Percentiles rank a stretch among this genome's conserved stretches.
Conservation (phyloP, 2,888 invertebrate species). For the Mongoloraphidia duomilia region DNA sequence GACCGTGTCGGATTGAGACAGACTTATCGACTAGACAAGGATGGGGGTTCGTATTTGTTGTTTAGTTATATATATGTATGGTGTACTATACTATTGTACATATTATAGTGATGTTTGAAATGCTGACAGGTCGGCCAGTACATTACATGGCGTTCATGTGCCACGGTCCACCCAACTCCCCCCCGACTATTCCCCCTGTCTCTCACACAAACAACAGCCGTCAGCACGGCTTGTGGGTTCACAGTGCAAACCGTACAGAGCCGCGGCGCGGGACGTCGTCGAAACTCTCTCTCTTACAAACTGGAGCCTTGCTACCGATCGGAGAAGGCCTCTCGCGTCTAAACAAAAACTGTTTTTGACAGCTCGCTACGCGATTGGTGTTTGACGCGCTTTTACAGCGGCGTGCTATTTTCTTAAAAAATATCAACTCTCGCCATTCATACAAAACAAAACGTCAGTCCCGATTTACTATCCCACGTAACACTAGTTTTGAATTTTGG, state of each 20-base stretch:
- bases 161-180: conserved; percentile 5
- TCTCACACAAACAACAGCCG: conserved; percentile 9
- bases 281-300: no score
- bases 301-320: no score
- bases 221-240: conserved; percentile 24
- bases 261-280: conserved; percentile 20
- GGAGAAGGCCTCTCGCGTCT: no score
- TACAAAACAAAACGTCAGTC: no score
- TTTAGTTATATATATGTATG: no score
- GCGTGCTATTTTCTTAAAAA: no score
- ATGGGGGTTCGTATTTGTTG: no score
- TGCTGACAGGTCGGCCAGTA: conserved; percentile 30
- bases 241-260: conserved; percentile 29
- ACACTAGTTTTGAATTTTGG: no score
- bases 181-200: conserved; percentile 9
- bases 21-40: conserved; percentile 1
- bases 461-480: no score
- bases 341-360: neutral
- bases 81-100: conserved; percentile 9
- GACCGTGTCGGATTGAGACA: conserved; percentile 21
- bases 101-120: conserved; percentile 32
- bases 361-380: conserved; percentile 1
- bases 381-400: neutral
- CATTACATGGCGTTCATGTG: conserved; percentile 1
- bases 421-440: no score